Percentiles rank a stretch among this genome's conserved stretches.
Conservation (phyloP, 2,797 vertebrate genomes). For the Poliocrania exsul region DNA sequence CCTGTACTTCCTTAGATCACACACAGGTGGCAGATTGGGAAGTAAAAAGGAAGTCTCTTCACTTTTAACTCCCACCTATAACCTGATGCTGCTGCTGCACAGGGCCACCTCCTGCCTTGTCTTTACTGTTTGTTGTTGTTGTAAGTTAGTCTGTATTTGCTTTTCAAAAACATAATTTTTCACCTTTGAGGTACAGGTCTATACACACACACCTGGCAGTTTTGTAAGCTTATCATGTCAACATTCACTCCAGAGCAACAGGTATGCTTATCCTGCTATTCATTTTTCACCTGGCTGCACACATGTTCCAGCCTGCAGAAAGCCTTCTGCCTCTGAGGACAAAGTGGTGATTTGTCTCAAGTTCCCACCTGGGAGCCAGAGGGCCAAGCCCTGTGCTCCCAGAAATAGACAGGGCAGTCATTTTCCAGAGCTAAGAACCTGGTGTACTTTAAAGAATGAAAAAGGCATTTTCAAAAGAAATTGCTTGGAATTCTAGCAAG, state of each 20-base stretch:
- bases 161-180: neutral
- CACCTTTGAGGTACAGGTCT: neutral
- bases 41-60: neutral
- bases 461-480: neutral
- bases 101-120: neutral
- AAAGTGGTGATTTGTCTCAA: neutral
- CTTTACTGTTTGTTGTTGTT: neutral
- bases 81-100: neutral
- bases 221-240: neutral
- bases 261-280: neutral
- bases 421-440: neutral
- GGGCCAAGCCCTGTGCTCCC: neutral
- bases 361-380: neutral
- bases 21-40: slow-evolving; percentile 9
- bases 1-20: neutral
- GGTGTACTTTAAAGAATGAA: neutral
- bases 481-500: neutral
- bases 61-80: neutral
- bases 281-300: neutral
- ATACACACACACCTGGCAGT: neutral
- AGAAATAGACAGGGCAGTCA: neutral
- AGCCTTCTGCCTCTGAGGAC: neutral
- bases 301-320: neutral
- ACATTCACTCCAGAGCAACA: neutral
- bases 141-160: fast-evolving